Base-by-base conservation (phyloP, 2,888 invertebrate genomes). In the Tenodera sinensis region DNA sequence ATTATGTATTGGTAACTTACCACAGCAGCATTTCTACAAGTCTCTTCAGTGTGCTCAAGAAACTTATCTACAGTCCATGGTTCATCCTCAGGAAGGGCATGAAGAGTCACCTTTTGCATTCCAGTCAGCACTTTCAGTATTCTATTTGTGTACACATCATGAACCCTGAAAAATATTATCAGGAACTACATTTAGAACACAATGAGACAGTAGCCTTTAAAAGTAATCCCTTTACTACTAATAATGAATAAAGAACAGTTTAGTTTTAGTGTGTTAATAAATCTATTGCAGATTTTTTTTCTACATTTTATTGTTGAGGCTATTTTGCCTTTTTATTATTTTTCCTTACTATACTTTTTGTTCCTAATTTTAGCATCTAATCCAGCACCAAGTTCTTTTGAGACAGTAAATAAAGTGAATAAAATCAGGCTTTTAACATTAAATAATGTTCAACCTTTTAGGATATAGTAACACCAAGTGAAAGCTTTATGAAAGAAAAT, bases 51-150 rank as follows among this genome's bases (percentile, higher is more conserved):
- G 91, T 95, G 96, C 92, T 97, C 97, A 88, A 97, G 94, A 93
- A 98, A 98, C 91, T 97, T 96, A 89, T 98, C 98, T 81, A 98
- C 96, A 0, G 96, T 96, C 98, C 98, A 98, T 0, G 98, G 97
- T 89, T 96, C 96, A 93, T 94, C 94, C 93, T 96, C 96, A 20
- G 98, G 98, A 89, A 98, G 93, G 84, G 96, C 95, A 91, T 98
- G 96, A 88, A 99, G 94, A 0, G 96, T 95, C n/a, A 97, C 96
- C 88, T 96, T 96, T 92, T 97, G 97, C 98, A 99, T 98, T 91
- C 97, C 97, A 90, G 96, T 95, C 54, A 99, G 94, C 54, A 98
- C 97, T 92, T 97, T 97, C 89, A 98, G 95, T 91, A 99, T 98
- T 92, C 98, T 96, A 93, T 98, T 98, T 6, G 96, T 96, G 92